phyloP scores from a whole-genome alignment of 2,888 invertebrate species.

The Drosophila helvetica region DNA sequence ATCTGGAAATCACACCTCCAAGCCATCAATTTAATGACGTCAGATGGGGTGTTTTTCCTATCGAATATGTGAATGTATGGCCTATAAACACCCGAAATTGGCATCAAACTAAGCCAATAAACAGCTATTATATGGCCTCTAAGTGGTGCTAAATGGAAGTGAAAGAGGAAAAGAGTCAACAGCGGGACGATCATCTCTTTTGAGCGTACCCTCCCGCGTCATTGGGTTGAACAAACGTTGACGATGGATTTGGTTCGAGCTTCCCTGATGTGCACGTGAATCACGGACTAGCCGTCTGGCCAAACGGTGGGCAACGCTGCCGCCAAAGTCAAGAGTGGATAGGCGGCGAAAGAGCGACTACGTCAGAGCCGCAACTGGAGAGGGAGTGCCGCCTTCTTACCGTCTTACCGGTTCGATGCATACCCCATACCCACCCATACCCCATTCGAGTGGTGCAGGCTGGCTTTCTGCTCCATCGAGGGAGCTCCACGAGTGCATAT shows the following conservation, averaged over 20 bases:
- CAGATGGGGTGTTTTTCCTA: slow-evolving; percentile 28
- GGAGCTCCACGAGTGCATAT: slow-evolving; percentile 9
- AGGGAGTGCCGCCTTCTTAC: slow-evolving; percentile 16
- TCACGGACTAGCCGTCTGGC: neutral
- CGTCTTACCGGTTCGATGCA: neutral
- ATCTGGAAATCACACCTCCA: slow-evolving; percentile 21
- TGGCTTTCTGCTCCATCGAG: slow-evolving; percentile 47
- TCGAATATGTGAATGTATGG: neutral
- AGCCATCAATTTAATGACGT: neutral
- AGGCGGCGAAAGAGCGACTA: slow-evolving; percentile 39
- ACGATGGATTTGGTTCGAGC: slow-evolving; percentile 12
- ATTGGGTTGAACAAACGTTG: slow-evolving; percentile 14
- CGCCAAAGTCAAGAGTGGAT: slow-evolving; percentile 45
- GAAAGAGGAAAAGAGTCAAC: slow-evolving; percentile 24
- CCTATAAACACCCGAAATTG: slow-evolving; percentile 11
- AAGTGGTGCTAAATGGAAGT: slow-evolving; percentile 20
- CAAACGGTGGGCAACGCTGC: slow-evolving; percentile 1
- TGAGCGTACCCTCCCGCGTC: slow-evolving; percentile 20
- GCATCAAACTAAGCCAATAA: slow-evolving; percentile 3
- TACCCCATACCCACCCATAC: slow-evolving; percentile 4
- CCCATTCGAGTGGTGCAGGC: slow-evolving; percentile 35
- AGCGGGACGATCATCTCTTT: slow-evolving; percentile 17
- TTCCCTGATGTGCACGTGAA: slow-evolving; percentile 7
- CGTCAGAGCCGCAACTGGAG: slow-evolving; percentile 54
- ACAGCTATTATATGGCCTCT: neutral